phyloP scores from a whole-genome alignment of 2,113 vertebrate species.

The Chauna torquata region DNA sequence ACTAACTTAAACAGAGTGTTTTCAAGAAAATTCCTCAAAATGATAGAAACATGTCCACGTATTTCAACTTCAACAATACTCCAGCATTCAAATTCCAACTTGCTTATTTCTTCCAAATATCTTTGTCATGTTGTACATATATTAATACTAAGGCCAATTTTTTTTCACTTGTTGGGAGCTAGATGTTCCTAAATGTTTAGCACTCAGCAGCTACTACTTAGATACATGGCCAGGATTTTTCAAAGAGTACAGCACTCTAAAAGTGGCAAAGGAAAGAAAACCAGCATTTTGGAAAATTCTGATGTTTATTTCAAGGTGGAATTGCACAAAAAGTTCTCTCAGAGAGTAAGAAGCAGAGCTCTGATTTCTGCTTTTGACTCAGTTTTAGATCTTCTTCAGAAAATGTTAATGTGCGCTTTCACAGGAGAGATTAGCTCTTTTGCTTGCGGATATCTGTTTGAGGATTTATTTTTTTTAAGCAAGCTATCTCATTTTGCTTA shows the following conservation, averaged over 20 bases:
- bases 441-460: rapidly evolving
- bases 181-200: rapidly evolving
- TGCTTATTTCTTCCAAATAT: background rate
- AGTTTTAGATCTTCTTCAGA: background rate
- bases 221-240: background rate
- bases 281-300: background rate
- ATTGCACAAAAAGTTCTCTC: background rate
- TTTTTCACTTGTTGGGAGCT: too few relatives aligned
- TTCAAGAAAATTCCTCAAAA: background rate
- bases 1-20: background rate
- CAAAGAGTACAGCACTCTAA: too few relatives aligned
- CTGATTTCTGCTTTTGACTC: background rate
- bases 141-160: background rate
- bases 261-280: background rate
- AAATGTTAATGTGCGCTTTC: background rate
- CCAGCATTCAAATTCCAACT: background rate
- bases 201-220: background rate
- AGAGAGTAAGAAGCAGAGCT: background rate
- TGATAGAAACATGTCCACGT: too few relatives aligned
- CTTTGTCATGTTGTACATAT: background rate
- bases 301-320: background rate
- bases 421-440: too few relatives aligned
- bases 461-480: background rate
- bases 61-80: background rate
- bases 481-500: background rate